phyloP scores from a whole-genome alignment of 64 coral and sea anemone genomes.

The Actinia tenebrosa region DNA sequence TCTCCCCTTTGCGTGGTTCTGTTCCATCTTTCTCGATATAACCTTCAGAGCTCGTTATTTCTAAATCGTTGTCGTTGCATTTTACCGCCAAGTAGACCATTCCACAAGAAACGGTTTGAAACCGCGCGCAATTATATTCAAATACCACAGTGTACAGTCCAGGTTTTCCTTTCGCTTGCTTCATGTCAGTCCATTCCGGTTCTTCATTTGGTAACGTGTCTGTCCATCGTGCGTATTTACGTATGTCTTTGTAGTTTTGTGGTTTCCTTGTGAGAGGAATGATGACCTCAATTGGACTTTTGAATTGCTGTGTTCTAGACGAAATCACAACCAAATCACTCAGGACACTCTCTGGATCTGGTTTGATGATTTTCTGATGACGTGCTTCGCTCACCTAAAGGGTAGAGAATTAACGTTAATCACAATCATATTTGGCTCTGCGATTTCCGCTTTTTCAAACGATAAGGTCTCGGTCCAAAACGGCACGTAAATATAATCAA shows the following conservation, averaged over 20 bases:
- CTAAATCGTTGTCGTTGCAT: neutral
- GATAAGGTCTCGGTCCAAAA: neutral
- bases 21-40: neutral
- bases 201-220: neutral
- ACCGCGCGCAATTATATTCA: neutral
- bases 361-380: neutral
- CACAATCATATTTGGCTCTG: too few species aligned
- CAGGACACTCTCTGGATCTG: neutral
- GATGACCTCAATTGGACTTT: neutral
- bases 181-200: neutral
- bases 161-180: neutral
- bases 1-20: neutral
- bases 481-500: neutral
- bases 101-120: neutral
- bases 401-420: neutral
- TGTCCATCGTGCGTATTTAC: conserved; percentile 4
- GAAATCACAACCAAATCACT: conserved; percentile 15
- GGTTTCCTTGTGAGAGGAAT: neutral
- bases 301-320: neutral
- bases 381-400: neutral
- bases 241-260: neutral
- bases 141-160: conserved; percentile 1
- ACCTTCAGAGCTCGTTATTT: neutral
- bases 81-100: neutral
- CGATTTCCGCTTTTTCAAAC: neutral